Base-by-base conservation (phyloP, 2,797 vertebrate genomes). In the Astyanax mexicanus region DNA sequence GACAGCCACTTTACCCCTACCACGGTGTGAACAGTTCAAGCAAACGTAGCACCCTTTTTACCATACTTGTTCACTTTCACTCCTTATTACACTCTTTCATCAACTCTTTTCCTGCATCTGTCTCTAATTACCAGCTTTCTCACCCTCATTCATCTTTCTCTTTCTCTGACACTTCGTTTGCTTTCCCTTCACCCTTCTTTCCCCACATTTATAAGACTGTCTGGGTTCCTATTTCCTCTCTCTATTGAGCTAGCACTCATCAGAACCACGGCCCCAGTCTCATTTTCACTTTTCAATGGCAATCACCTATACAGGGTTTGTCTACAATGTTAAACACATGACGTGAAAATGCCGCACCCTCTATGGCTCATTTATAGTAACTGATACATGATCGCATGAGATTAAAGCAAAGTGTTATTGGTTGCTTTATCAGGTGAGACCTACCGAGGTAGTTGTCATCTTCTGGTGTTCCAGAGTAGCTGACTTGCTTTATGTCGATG, bases 401-500 rank as follows among this genome's bases (percentile, higher is more conserved):
- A 45, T 12, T 8, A 19, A 37, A 58, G 6, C 0, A 47, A 17
- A 45, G 45, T n/a, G 21, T 44, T 8, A 25, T 44, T 17, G 12
- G 7, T 3, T 45, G 40, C 13, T 15, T n/a, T 25, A 4, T 44
- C 25, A 25, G 10, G 15, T n/a, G 84, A 19, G 9, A 86, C 93
- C 95, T 92, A 99, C 98, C 97, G 83, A 99, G 96, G 90, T 99
- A 99, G 91, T 95, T 99, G 93, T 99, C 96, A 82, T 99, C 98
- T 84, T 98, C 96, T 70, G 97, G 92, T 74, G 93, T 95, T 83
- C 97, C 97, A 69, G 97, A 98, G 90, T 97, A 97, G 92, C 98
- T 99, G 92, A 97, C 92, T 84, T 99, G 98, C 78, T 74, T 94
- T 89, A 98, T 91, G 80, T 98, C 97, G 78, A 99, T 95, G 84